Evolutionary conservation across 2,797 vertebrate genomes (phyloP).

Genomic region (Glyptemys insculpta): DNA sequence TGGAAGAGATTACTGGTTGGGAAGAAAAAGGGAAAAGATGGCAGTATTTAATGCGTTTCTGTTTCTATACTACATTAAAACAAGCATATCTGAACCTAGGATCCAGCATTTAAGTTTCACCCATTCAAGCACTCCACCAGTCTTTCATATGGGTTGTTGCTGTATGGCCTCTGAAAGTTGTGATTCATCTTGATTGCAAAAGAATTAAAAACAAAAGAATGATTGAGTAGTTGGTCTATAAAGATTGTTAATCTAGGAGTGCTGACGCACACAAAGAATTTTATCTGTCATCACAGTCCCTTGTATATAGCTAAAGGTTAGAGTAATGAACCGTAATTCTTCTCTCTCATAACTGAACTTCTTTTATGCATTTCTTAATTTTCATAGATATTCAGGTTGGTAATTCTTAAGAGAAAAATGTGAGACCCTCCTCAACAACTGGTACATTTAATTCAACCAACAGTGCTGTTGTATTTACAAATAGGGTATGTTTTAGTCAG

Average conservation of each 20-base stretch:
- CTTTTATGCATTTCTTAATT: not conserved
- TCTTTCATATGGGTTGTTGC: not conserved
- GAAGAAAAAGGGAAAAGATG: not conserved
- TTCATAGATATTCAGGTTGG: not conserved
- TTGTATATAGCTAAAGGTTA: constrained; percentile 15
- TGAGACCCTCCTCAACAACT: not conserved
- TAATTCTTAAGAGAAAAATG: not conserved
- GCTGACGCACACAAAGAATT: constrained; percentile 44
- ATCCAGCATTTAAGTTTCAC: constrained; percentile 16
- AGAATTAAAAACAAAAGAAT: constrained; percentile 27
- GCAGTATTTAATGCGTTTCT: not conserved
- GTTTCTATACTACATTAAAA: not conserved
- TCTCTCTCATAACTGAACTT: not conserved
- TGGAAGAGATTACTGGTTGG: not conserved
- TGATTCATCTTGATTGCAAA: constrained; percentile 49
- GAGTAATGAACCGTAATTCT: not conserved
- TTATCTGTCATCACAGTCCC: constrained; percentile 15
- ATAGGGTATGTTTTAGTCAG: not conserved
- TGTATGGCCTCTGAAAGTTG: not conserved
- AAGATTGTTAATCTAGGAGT: constrained; percentile 27
- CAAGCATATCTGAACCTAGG: constrained; percentile 4
- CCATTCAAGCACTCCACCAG: not conserved
- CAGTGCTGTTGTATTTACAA: not conserved
- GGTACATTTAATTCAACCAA: not conserved
- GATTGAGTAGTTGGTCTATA: constrained; percentile 10